phyloP scores from a whole-genome alignment of 2,888 invertebrate species.

The Eupithecia insigniata region DNA sequence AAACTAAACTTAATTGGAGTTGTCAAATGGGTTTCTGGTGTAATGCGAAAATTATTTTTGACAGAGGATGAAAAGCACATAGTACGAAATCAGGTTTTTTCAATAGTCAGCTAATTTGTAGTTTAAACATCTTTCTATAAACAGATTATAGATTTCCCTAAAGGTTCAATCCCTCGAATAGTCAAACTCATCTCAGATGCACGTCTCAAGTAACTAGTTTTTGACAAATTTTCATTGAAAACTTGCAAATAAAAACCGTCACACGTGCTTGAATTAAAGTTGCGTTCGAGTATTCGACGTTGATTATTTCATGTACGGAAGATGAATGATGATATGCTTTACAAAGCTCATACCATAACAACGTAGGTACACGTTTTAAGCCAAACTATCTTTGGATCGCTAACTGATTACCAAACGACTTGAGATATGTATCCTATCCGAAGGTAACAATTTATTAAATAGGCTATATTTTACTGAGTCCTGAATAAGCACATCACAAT shows the following conservation, averaged over 20 bases:
- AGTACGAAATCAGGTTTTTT: background rate
- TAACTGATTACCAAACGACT: background rate
- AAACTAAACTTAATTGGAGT: background rate
- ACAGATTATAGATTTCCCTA: background rate
- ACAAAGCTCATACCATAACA: background rate
- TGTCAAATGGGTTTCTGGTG: background rate
- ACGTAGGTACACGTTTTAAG: background rate
- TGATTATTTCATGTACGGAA: background rate
- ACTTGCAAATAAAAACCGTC: no score
- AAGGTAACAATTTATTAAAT: background rate
- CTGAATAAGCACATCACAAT: background rate
- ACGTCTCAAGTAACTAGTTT: background rate
- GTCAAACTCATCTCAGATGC: background rate
- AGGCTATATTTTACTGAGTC: background rate
- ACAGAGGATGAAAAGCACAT: background rate
- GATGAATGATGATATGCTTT: background rate
- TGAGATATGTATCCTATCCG: background rate
- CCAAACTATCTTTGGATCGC: background rate
- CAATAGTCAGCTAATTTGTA: background rate
- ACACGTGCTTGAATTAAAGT: no score
- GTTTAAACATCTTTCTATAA: background rate
- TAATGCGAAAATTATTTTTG: background rate
- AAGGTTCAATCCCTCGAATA: background rate
- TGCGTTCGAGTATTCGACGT: no score
- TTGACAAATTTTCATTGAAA: no score